Conservation (phyloP, 2,797 vertebrate genomes). For the Girardinus metallicus region DNA sequence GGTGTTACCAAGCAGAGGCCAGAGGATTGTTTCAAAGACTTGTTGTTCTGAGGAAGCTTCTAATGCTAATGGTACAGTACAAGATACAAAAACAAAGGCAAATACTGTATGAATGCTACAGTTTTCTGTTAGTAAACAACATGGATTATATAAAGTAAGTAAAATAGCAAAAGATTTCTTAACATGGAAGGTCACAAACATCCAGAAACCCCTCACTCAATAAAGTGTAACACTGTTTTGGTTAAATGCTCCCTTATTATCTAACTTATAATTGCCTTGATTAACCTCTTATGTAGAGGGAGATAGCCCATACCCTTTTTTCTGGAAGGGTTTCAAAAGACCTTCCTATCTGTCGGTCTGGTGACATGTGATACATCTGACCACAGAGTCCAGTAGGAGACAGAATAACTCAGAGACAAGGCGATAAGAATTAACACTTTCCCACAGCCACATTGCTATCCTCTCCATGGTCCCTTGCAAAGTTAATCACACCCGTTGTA, state of each 20-base stretch:
- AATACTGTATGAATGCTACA: neutral
- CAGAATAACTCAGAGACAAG: conserved; percentile 36
- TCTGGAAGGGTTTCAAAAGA: conserved; percentile 52
- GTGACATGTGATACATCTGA: conserved; percentile 40
- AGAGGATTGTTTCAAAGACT: conserved; percentile 4
- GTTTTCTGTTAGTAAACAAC: neutral
- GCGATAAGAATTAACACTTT: conserved; percentile 52
- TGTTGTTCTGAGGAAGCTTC: conserved; percentile 18
- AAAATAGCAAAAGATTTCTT: neutral
- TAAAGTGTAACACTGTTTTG: conserved; percentile 36
- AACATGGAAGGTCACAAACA: neutral
- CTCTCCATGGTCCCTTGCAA: neutral
- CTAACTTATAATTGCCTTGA: conserved; percentile 9
- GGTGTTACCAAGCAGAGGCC: conserved; percentile 14
- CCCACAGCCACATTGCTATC: conserved; percentile 11
- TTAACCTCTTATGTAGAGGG: conserved; percentile 21
- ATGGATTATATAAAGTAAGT: neutral
- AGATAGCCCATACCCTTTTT: conserved; percentile 33
- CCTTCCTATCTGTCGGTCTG: conserved; percentile 24
- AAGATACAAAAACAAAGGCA: neutral
- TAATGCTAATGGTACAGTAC: neutral
- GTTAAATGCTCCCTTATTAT: conserved; percentile 16
- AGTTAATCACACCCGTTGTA: neutral
- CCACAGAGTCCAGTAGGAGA: conserved; percentile 29
- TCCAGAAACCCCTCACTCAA: neutral